These are phyloP conservation scores for Amniataba percoides DNA, from an alignment of 2,797 vertebrate species.

Conservation along the genomic window DNA sequence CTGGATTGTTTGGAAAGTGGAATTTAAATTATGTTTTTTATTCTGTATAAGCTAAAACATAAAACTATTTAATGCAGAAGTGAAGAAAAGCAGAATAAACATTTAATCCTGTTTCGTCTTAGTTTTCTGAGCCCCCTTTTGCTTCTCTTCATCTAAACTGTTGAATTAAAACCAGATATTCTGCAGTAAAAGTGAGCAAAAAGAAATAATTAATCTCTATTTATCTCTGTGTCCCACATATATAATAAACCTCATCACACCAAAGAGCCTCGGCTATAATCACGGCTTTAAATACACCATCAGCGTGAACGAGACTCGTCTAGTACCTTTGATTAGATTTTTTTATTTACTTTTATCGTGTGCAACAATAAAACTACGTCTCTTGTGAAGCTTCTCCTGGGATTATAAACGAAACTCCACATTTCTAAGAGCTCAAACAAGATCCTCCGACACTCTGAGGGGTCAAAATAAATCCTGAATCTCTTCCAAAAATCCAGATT, in stretches of 20 bases:
- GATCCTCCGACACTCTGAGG: background rate
- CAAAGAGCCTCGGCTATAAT: conserved; percentile 45
- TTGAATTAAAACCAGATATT: conserved; percentile 13
- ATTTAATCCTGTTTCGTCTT: background rate
- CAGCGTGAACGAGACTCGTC: conserved; percentile 45
- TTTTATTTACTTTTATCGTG: conserved; percentile 40
- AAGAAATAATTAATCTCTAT: background rate
- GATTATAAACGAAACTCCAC: background rate
- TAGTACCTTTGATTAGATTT: conserved; percentile 81
- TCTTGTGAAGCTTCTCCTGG: conserved; percentile 2
- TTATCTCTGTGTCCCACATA: conserved; percentile 1
- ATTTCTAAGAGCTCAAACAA: background rate
- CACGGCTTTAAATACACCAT: conserved; percentile 69
- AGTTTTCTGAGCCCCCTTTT: background rate
- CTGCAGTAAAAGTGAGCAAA: background rate
- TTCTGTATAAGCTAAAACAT: background rate
- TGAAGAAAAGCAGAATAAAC: conserved; percentile 2
- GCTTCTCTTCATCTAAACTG: background rate
- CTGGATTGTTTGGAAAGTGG: background rate
- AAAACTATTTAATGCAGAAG: conserved; percentile 4
- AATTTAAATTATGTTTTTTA: background rate
- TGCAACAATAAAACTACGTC: conserved; percentile 63
- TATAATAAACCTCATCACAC: conserved; percentile 36
- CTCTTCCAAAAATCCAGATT: background rate
- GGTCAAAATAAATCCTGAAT: background rate